A percentile compares a stretch with the other conserved stretches of the same genome.
These are phyloP conservation scores for Ceratosolen fusciceps DNA, from an alignment of 1,140 invertebrate genomes.

Conservation along the genomic window DNA sequence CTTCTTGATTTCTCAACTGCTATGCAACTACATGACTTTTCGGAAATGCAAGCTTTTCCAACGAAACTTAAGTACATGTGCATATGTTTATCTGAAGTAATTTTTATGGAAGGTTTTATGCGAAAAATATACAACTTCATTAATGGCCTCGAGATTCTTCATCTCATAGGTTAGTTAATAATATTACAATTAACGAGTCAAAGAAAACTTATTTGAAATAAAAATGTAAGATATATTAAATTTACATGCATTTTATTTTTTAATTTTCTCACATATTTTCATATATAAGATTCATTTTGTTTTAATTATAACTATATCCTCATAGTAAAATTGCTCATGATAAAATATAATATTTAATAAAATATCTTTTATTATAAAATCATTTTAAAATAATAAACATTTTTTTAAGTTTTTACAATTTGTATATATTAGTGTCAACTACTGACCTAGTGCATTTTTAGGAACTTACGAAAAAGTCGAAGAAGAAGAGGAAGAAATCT, in stretches of 20 bases:
- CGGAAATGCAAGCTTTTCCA: slow-evolving; percentile 97
- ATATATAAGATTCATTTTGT: no score
- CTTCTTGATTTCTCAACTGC: slow-evolving; percentile 97
- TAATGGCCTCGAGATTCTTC: slow-evolving; percentile 97
- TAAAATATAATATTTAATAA: no score
- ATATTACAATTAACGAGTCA: no score
- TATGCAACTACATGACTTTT: slow-evolving; percentile 99
- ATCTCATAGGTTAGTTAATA: slow-evolving; percentile 88
- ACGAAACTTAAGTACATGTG: slow-evolving; percentile 97
- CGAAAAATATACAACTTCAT: slow-evolving; percentile 99
- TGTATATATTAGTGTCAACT: slow-evolving; percentile 13
- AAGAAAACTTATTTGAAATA: slow-evolving; percentile 38
- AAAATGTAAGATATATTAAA: no score
- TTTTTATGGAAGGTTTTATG: slow-evolving; percentile 99
- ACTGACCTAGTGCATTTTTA: slow-evolving; percentile 62
- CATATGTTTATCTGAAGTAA: slow-evolving; percentile 98
- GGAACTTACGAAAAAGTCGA: slow-evolving; percentile 99
- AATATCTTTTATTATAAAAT: no score
- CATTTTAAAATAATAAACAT: no score
- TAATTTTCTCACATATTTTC: no score
- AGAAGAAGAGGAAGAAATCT: slow-evolving; percentile 99
- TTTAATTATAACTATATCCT: no score
- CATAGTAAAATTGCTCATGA: no score
- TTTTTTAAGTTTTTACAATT: no score
- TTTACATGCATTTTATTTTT: no score